phyloP scores from a whole-genome alignment of 2,888 invertebrate species.

The Colostygia pectinataria region DNA sequence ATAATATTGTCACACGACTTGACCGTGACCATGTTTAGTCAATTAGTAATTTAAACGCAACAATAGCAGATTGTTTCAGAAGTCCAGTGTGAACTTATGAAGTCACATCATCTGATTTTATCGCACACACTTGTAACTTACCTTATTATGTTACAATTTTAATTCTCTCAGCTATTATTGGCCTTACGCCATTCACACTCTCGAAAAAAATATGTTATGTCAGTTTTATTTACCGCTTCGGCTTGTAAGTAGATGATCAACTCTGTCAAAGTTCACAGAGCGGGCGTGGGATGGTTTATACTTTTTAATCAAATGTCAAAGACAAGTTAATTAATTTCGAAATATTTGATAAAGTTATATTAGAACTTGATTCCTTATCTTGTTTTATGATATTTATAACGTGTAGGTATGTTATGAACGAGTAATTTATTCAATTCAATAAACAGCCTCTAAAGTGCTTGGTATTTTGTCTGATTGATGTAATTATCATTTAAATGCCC shows the following conservation, averaged over 20 bases:
- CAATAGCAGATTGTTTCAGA: slow-evolving; percentile 3
- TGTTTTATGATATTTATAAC: slow-evolving; percentile 2
- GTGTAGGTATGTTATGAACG: not conserved
- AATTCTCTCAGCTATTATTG: slow-evolving; percentile 16
- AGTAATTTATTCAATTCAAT: not conserved
- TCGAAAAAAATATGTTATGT: slow-evolving; percentile 20
- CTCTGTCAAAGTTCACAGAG: slow-evolving; percentile 34
- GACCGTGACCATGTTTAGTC: slow-evolving; percentile 2
- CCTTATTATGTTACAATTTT: not conserved
- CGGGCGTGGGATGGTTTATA: slow-evolving; percentile 27
- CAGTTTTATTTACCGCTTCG: slow-evolving; percentile 12
- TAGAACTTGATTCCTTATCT: not conserved
- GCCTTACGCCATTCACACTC: slow-evolving; percentile 6
- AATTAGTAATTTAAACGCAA: not conserved
- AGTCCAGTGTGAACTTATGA: not conserved
- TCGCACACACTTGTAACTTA: too few species aligned
- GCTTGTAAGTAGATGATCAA: slow-evolving; percentile 13
- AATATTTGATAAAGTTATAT: not conserved
- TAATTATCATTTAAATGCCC: slow-evolving; percentile 24
- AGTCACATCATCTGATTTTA: not conserved
- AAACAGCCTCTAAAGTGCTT: not conserved
- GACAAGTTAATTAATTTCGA: slow-evolving; percentile 12
- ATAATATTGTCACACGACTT: not conserved
- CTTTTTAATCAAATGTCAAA: slow-evolving; percentile 24
- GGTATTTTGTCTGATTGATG: slow-evolving; percentile 15